A percentile compares a stretch with the other conserved stretches of the same genome.
These are phyloP conservation scores for Syrrhaptes paradoxus DNA, from an alignment of 2,113 vertebrate species.

Conservation along the genomic window DNA sequence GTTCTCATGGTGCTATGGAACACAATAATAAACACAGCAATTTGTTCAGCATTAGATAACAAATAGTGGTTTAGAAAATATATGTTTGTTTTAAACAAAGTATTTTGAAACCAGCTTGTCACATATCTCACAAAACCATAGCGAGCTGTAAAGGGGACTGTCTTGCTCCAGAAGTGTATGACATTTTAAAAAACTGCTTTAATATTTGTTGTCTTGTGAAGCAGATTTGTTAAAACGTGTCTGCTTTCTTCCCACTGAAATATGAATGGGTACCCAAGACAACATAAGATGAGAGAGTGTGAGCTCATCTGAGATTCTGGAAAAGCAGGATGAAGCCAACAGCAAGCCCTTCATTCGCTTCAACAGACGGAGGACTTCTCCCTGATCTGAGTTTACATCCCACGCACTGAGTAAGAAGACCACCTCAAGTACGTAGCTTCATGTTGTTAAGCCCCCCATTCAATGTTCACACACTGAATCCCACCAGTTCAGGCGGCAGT, in stretches of 20 bases:
- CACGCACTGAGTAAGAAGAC: not conserved
- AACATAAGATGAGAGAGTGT: not conserved
- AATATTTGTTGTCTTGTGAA: not conserved
- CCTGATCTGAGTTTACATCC: not conserved
- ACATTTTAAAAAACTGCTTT: not conserved
- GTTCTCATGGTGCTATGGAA: not conserved
- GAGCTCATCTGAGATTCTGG: not conserved
- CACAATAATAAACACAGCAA: not conserved
- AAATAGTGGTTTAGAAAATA: constrained; percentile 16
- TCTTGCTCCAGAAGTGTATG: not conserved
- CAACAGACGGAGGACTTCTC: not conserved
- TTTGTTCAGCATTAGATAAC: not conserved
- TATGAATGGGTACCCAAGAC: not conserved
- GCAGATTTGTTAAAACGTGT: not conserved
- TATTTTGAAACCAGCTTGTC: constrained; percentile 9
- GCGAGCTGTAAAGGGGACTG: not conserved
- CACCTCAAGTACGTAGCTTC: not conserved
- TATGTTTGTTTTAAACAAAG: constrained; percentile 6
- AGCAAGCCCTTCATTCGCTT: accelerated
- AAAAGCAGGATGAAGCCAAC: not conserved
- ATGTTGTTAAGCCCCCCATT: not conserved
- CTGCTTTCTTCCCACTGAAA: not conserved
- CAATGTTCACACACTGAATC: not conserved
- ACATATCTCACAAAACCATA: not conserved
- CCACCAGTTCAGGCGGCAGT: not conserved